Percentiles rank a stretch among this genome's conserved stretches.
These are phyloP conservation scores for Mesopsocus fuscifrons DNA, from an alignment of 2,888 invertebrate species.

Conservation along the genomic window DNA sequence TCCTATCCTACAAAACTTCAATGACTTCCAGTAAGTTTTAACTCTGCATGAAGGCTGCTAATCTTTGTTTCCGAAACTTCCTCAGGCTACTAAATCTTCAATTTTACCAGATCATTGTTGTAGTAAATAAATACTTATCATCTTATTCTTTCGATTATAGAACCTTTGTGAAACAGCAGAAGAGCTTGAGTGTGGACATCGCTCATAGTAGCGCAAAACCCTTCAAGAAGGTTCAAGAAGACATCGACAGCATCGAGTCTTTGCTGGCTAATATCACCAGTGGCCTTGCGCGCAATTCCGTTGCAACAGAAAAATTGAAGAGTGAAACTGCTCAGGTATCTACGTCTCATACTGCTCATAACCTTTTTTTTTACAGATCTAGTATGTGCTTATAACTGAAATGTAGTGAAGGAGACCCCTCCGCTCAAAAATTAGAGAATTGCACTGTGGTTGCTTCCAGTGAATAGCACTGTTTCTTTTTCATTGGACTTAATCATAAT, in stretches of 20 bases:
- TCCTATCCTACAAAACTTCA: constrained; percentile 38
- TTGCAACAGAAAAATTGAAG: constrained; percentile 42
- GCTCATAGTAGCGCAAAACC: constrained; percentile 47
- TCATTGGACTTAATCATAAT: no score
- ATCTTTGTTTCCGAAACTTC: no score
- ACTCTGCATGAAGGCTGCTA: neutral
- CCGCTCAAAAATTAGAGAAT: no score
- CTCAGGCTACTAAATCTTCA: no score
- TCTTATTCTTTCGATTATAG: no score
- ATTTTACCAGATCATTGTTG: no score
- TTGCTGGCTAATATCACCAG: constrained; percentile 39
- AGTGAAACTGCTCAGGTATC: constrained; percentile 48
- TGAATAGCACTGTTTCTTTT: no score
- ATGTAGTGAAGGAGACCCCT: neutral
- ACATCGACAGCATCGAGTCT: constrained; percentile 37
- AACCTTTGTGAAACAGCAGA: constrained; percentile 69
- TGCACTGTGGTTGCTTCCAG: no score
- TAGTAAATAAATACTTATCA: no score
- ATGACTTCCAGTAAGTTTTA: constrained; percentile 44
- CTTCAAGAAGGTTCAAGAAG: constrained; percentile 39
- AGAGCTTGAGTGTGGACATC: constrained; percentile 60
- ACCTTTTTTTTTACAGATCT: neutral
- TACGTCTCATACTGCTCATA: constrained; percentile 8
- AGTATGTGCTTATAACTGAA: neutral
- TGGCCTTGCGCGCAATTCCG: constrained; percentile 38